phyloP scores from a whole-genome alignment of 2,113 vertebrate genomes.

The Salminus brasiliensis region DNA sequence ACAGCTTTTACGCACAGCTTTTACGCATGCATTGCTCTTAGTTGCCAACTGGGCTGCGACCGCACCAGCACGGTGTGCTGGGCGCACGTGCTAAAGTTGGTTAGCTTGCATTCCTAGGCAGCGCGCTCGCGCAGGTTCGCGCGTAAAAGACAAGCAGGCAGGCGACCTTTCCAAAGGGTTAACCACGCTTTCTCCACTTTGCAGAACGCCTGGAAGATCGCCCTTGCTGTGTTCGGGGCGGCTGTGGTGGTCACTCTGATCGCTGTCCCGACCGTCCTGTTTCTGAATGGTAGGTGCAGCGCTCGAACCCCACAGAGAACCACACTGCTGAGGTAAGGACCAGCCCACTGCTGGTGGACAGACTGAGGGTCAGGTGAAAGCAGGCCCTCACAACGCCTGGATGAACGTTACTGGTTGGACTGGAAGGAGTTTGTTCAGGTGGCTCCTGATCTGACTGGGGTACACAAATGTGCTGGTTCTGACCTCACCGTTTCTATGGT shows the following conservation, averaged over 20 bases:
- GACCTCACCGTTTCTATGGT: background rate
- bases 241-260: constrained; percentile 69
- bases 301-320: too few species aligned
- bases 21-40: background rate
- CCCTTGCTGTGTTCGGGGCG: constrained; percentile 65
- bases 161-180: background rate
- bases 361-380: too few species aligned
- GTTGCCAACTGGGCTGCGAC: background rate
- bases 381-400: too few species aligned
- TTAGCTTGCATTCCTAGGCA: too few species aligned
- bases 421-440: background rate
- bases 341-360: too few species aligned
- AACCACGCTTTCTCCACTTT: background rate
- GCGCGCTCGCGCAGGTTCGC: too few species aligned
- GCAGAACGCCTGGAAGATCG: constrained; percentile 70
- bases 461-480: background rate
- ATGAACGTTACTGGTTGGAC: background rate
- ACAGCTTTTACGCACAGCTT: too few species aligned
- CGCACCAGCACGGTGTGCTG: too few species aligned
- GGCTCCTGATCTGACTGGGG: background rate
- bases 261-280: constrained; percentile 71
- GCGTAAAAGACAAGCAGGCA: too few species aligned
- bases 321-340: too few species aligned
- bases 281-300: constrained; percentile 65
- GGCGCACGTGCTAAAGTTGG: too few species aligned